Evolutionary conservation across 1,140 invertebrate genomes (phyloP).

Genomic region (Popillia japonica): DNA sequence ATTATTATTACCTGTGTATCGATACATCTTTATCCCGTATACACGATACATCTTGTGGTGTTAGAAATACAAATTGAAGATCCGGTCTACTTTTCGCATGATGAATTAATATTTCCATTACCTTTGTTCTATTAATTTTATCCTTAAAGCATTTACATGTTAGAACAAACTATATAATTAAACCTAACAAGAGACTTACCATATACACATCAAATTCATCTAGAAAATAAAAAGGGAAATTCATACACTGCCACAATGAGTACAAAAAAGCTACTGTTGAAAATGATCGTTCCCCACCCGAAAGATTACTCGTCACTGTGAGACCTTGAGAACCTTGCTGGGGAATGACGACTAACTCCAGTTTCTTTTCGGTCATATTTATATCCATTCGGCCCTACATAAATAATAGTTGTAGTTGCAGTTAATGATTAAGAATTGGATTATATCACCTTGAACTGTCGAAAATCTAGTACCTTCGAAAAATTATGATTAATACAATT

Average conservation of each 20-base stretch:
- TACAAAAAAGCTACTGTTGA: constrained; percentile 94
- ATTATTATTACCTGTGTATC: constrained; percentile 38
- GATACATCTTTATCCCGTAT: constrained; percentile 50
- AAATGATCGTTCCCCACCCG: constrained; percentile 95
- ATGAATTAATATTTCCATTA: constrained; percentile 73
- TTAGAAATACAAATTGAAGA: constrained; percentile 79
- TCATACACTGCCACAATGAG: constrained; percentile 90
- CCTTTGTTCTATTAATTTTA: constrained; percentile 74
- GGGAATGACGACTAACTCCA: constrained; percentile 70
- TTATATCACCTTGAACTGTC: constrained; percentile 51
- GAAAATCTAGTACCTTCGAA: constrained; percentile 50
- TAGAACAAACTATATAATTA: constrained; percentile 34
- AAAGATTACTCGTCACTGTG: constrained; percentile 73
- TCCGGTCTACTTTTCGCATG: constrained; percentile 68
- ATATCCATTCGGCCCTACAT: constrained; percentile 70
- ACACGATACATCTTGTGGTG: constrained; percentile 75
- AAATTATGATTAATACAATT: constrained; percentile 54
- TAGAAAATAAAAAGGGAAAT: constrained; percentile 92
- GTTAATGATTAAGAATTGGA: constrained; percentile 25
- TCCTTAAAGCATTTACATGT: constrained; percentile 65
- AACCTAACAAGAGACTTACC: constrained; percentile 64
- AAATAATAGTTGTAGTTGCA: constrained; percentile 8
- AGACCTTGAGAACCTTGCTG: constrained; percentile 59
- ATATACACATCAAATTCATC: constrained; percentile 99
- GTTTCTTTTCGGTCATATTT: constrained; percentile 65